These are phyloP conservation scores for Apodemia mormo DNA, from an alignment of 2,888 invertebrate genomes.

Conservation along the genomic window DNA sequence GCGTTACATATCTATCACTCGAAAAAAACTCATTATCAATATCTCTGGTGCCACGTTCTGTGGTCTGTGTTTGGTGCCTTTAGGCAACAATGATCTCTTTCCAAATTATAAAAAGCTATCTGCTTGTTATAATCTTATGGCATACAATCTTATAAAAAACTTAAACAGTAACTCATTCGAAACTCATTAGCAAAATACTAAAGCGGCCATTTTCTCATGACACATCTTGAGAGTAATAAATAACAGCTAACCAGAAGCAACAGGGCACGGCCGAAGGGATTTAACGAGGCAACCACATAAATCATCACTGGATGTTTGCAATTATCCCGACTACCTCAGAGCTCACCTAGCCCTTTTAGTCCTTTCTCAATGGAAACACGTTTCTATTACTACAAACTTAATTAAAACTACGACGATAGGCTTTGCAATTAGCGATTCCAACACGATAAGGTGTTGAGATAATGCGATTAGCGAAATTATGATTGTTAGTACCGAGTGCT, in stretches of 20 bases:
- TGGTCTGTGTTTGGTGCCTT: too few relatives aligned
- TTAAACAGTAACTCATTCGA: too few relatives aligned
- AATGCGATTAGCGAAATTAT: conserved; percentile 20
- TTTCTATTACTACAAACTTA: conserved; percentile 48
- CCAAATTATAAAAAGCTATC: too few relatives aligned
- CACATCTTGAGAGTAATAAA: background rate
- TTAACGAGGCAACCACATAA: conserved; percentile 16
- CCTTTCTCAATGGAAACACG: conserved; percentile 32
- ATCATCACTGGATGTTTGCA: conserved; percentile 22
- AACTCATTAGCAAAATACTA: too few relatives aligned
- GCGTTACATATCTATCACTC: too few relatives aligned
- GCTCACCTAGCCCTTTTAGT: conserved; percentile 24
- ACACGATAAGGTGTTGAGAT: conserved; percentile 26
- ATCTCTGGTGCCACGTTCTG: too few relatives aligned
- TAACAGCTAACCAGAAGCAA: background rate
- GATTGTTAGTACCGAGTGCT: background rate
- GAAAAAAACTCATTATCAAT: too few relatives aligned
- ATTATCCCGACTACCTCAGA: conserved; percentile 17
- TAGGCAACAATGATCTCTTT: too few relatives aligned
- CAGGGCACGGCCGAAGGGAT: conserved; percentile 7
- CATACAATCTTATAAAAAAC: too few relatives aligned
- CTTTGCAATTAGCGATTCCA: conserved; percentile 39
- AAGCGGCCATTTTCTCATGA: background rate
- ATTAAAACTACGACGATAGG: conserved; percentile 47
- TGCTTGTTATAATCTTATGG: too few relatives aligned